phyloP scores from a whole-genome alignment of 1,140 invertebrate species.

The Heliothis subflexa region DNA sequence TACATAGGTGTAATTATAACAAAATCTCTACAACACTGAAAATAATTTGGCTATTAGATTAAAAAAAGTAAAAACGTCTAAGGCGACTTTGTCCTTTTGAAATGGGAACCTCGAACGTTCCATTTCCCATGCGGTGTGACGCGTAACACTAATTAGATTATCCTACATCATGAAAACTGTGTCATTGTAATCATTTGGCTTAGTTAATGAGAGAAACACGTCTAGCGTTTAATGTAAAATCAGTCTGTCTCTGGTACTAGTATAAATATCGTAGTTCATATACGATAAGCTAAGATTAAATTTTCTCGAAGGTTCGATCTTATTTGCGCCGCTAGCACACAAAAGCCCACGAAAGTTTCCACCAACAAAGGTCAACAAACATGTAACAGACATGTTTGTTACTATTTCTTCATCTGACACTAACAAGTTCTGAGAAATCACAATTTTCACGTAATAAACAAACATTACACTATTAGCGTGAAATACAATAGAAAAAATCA shows the following conservation, averaged over 20 bases:
- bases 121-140: conserved; percentile 13
- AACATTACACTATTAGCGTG: conserved; percentile 34
- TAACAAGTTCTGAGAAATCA: conserved; percentile 11
- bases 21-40: neutral
- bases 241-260: neutral
- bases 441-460: conserved; percentile 40
- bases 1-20: too few relatives aligned
- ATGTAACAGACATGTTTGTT: too few relatives aligned
- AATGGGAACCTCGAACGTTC: neutral
- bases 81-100: neutral
- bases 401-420: neutral
- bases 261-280: too few relatives aligned
- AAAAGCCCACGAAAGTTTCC: too few relatives aligned
- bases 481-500: conserved; percentile 32
- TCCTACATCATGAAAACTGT: conserved; percentile 38
- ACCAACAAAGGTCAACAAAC: too few relatives aligned
- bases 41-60: neutral
- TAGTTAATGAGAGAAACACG: conserved; percentile 27
- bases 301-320: too few relatives aligned
- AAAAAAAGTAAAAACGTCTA: neutral
- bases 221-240: neutral
- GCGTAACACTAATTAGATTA: conserved; percentile 36
- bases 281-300: too few relatives aligned
- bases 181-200: conserved; percentile 32
- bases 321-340: too few relatives aligned